These are phyloP conservation scores for Xanthia icteritia DNA, from an alignment of 2,888 invertebrate genomes.

Conservation along the genomic window DNA sequence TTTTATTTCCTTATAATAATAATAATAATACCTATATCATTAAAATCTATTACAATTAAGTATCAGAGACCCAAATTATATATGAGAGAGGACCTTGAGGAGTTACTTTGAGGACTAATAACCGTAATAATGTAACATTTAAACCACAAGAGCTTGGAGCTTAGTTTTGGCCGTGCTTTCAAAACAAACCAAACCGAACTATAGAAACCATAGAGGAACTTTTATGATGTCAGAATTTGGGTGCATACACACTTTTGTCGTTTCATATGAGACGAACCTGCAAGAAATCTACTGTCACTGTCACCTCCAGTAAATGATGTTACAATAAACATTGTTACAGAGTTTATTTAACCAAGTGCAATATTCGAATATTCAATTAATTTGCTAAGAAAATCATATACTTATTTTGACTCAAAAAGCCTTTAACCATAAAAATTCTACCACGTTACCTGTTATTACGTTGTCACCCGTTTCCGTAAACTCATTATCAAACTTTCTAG, in stretches of 20 bases:
- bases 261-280: background rate
- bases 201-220: background rate
- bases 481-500: conserved; percentile 37
- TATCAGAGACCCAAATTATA: background rate
- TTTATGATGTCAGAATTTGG: background rate
- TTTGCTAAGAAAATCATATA: background rate
- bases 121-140: background rate
- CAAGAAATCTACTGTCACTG: background rate
- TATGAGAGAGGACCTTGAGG: too few relatives aligned
- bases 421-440: conserved; percentile 7
- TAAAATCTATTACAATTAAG: background rate
- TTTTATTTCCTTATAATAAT: background rate
- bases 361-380: background rate
- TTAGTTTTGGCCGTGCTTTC: background rate
- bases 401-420: background rate
- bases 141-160: background rate
- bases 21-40: background rate
- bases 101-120: background rate
- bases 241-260: background rate
- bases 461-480: conserved; percentile 82
- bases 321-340: background rate
- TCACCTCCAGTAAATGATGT: too few relatives aligned
- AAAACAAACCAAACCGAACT: too few relatives aligned
- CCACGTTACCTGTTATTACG: conserved; percentile 30
- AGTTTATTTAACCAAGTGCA: background rate